Evolutionary conservation across 2,113 vertebrate genomes (phyloP), one percentile per base, ranked within the genome.

Genomic region (Megaceryle maxima): DNA sequence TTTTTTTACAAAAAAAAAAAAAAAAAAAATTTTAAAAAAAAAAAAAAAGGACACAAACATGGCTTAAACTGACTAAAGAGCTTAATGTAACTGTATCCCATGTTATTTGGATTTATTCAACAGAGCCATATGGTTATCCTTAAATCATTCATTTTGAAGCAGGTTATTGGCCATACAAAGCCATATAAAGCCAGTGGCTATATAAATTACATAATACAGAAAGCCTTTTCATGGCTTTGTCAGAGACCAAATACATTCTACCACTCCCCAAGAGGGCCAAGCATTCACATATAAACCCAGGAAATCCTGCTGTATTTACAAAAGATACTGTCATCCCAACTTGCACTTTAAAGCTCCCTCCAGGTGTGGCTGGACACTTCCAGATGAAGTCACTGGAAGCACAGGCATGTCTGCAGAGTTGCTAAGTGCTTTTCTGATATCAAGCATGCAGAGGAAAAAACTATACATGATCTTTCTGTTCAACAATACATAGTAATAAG

Each of bases 301-400:
- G 94, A 96, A 97, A 95, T 92, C 88, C 89, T 62, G 16, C 77
- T 78, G 37, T 67, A 76, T 92, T 95, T 84, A 87, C 12, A 87
- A 73, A 92, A 94, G 74, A 94, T 89, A 77, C 43, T 92, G 83
- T 96, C 96, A 93, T 94, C 62, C 66, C 0, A 0, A 46, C 41
- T 76, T 4, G 13, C n/a, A 17, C 77, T 85, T 94, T 41, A 50
- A 41, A 82, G 80, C n/a, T 62, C 62, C 25, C 62, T 25, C 37
- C 83, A 95, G 92, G 82, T 94, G 90, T 56, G 28, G 41, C 37
- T 69, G 39, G 48, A 53, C 41, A 28, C 17, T 84, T 92, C 70
- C 35, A 79, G 28, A 83, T 87, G 74, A 93, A 76, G 88, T 84
- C 80, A 62, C 41, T 76, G 92, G 83, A 94, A 84, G 76, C 41